Percentiles rank a stretch among this genome's conserved stretches.
Conservation (phyloP, 2,797 vertebrate genomes). For the Trichosurus vulpecula region DNA sequence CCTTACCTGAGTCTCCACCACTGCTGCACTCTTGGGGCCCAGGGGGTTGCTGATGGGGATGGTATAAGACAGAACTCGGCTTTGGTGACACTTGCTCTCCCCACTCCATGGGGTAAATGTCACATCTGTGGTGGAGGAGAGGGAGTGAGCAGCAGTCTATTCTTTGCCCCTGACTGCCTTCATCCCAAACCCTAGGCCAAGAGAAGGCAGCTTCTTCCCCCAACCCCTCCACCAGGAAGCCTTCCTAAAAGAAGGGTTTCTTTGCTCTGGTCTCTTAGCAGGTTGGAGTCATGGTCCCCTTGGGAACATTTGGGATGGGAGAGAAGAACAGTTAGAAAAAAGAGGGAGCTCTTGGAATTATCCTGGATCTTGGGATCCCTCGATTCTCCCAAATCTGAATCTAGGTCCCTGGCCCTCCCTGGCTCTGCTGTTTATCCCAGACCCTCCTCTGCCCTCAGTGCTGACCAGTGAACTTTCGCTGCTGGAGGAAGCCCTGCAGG, state of each 20-base stretch:
- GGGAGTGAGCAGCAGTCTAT: not conserved
- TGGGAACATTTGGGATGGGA: not conserved
- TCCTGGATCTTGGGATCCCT: not conserved
- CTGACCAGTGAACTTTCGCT: conserved; percentile 92
- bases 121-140: conserved; percentile 84
- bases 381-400: not conserved
- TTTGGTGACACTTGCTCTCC: conserved; percentile 89
- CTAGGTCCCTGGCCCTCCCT: too few relatives aligned
- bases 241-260: not conserved
- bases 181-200: not conserved
- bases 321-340: not conserved
- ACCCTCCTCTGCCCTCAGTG: fast-evolving
- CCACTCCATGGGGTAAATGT: conserved; percentile 91
- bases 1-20: conserved; percentile 93
- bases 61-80: conserved; percentile 91
- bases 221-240: not conserved
- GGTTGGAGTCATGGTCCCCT: not conserved
- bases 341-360: not conserved
- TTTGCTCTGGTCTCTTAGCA: not conserved
- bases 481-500: conserved; percentile 90
- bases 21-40: conserved; percentile 92
- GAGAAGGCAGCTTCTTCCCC: not conserved
- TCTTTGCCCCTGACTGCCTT: not conserved
- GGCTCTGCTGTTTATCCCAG: not conserved
- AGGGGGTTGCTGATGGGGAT: conserved; percentile 94